These are phyloP conservation scores for Zaprionus kolodkinae DNA, from an alignment of 1,140 invertebrate species.

Conservation along the genomic window DNA sequence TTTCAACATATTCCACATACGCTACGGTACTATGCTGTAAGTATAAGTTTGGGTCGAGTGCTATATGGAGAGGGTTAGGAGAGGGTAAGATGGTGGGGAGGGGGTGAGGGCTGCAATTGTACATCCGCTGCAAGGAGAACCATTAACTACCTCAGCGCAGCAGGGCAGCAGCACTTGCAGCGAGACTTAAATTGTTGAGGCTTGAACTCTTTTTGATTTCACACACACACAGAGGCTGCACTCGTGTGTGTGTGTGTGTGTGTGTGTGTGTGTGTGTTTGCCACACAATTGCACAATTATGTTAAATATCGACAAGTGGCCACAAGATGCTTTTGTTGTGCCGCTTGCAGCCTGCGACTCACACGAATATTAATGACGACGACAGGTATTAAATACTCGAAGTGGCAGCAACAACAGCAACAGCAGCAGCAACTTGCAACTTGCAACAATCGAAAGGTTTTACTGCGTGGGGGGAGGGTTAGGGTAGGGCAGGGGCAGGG, in stretches of 20 bases:
- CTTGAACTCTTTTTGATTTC: constrained; percentile 81
- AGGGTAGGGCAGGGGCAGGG: neutral
- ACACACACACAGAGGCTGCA: constrained; percentile 3
- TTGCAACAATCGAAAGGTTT: constrained; percentile 48
- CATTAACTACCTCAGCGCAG: constrained; percentile 63
- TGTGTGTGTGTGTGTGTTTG: constrained; percentile 21
- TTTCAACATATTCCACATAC: neutral
- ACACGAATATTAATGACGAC: constrained; percentile 54
- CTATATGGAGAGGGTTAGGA: neutral
- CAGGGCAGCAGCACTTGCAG: constrained; percentile 41
- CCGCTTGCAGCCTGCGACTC: constrained; percentile 11
- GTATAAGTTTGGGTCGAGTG: constrained; percentile 3
- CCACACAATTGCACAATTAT: constrained; percentile 78
- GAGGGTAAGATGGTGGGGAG: too few relatives aligned
- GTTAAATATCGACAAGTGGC: constrained; percentile 81
- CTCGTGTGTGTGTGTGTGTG: constrained; percentile 1
- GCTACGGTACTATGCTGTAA: neutral
- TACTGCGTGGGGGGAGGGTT: neutral
- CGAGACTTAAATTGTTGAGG: constrained; percentile 65
- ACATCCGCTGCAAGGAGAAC: constrained; percentile 54
- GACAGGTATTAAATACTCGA: constrained; percentile 71
- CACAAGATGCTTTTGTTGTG: constrained; percentile 61
- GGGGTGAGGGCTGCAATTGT: constrained; percentile 51
- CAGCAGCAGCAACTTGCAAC: constrained; percentile 1
- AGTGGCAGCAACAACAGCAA: constrained; percentile 17